Conservation (phyloP, 2,797 vertebrate genomes). For the Arrhamphus sclerolepis region DNA sequence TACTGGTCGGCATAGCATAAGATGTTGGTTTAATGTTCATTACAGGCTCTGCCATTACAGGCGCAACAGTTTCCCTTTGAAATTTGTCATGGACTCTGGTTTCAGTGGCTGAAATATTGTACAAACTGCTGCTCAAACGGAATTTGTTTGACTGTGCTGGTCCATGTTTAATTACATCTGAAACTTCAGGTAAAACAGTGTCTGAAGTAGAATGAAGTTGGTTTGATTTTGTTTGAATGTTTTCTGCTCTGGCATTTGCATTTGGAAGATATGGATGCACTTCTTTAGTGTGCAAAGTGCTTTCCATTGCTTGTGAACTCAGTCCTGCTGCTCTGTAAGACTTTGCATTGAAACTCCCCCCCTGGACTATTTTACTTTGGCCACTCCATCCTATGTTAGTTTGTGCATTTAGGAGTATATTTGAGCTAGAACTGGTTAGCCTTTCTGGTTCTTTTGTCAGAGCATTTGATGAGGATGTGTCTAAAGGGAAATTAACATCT, state of each 20-base stretch:
- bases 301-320: conserved; percentile 1
- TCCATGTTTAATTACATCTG: conserved; percentile 15
- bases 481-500: conserved; percentile 11
- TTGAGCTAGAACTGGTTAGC: conserved; percentile 5
- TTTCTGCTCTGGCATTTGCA: conserved; percentile 19
- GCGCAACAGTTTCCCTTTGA: conserved; percentile 12
- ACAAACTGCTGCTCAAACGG: conserved; percentile 6
- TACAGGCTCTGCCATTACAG: conserved; percentile 12
- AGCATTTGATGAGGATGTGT: not conserved
- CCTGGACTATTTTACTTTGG: conserved; percentile 25
- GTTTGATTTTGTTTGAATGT: conserved; percentile 18
- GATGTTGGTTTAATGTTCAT: conserved; percentile 12
- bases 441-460: conserved; percentile 17
- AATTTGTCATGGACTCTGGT: conserved; percentile 10
- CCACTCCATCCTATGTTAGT: not conserved
- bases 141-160: conserved; percentile 15
- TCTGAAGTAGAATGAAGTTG: conserved; percentile 11
- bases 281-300: conserved; percentile 20
- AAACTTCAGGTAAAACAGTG: conserved; percentile 5
- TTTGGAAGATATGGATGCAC: not conserved
- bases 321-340: conserved; percentile 10
- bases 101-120: conserved; percentile 11
- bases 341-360: conserved; percentile 15
- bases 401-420: conserved; percentile 3
- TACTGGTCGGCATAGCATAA: conserved; percentile 13